phyloP scores from a whole-genome alignment of 1,140 invertebrate genomes.

The Drepana arcuata region DNA sequence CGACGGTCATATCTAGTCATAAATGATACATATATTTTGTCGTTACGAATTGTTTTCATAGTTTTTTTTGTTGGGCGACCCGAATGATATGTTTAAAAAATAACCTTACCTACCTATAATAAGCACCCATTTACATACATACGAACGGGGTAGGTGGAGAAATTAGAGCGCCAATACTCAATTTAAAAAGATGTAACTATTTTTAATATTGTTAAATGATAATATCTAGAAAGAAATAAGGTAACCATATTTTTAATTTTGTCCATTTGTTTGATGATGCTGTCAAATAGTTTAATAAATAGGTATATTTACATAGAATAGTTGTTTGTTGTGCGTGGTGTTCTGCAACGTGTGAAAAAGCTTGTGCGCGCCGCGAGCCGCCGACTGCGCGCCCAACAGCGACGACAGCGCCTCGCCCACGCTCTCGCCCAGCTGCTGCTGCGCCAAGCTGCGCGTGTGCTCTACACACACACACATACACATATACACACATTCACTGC shows the following conservation, averaged over 20 bases:
- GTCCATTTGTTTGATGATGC: too few species aligned
- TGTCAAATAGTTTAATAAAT: too few species aligned
- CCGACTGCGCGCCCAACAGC: conserved; percentile 88
- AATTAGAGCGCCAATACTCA: conserved; percentile 6
- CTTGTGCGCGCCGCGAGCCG: conserved; percentile 86
- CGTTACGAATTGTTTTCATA: too few species aligned
- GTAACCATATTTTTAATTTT: too few species aligned
- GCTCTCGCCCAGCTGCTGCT: conserved; percentile 79
- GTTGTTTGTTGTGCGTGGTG: conserved; percentile 89
- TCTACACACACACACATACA: conserved; percentile 29
- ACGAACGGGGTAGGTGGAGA: conserved; percentile 7
- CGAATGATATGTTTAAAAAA: too few species aligned
- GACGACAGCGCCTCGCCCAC: conserved; percentile 86
- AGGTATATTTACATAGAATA: conserved; percentile 92
- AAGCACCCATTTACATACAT: conserved; percentile 16
- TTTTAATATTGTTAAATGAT: too few species aligned
- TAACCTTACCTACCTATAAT: too few species aligned
- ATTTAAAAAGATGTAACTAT: too few species aligned
- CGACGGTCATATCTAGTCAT: too few species aligned
- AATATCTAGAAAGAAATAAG: too few species aligned
- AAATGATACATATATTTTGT: too few species aligned
- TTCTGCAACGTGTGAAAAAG: conserved; percentile 91
- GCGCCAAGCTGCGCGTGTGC: conserved; percentile 76
- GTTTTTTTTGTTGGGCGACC: too few species aligned
- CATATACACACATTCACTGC: neutral